Evolutionary conservation across 2,797 vertebrate genomes (phyloP), one percentile per base, ranked within the genome.

Genomic region (Poeciliopsis infans): DNA sequence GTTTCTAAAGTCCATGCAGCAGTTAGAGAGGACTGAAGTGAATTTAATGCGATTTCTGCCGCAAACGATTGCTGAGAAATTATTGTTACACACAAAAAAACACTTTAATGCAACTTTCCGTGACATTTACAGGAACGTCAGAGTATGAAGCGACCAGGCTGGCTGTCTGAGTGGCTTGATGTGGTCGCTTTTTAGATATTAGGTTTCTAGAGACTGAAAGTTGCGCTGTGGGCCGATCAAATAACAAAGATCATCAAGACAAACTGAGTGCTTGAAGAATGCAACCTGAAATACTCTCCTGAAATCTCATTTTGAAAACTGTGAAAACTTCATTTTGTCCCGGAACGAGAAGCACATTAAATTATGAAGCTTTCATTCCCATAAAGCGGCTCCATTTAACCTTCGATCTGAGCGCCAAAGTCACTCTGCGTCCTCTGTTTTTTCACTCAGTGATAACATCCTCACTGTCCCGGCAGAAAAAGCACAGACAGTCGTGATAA

Each of bases 281-380:
- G 46, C 8, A n/a, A 33, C 45, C 39, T 41, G 39, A 70, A 43
- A 79, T 28, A 41, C 16, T 43, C 49, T 57, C 7, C 12, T 75
- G 49, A 55, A 47, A 71, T 47, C 7, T 36, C 23, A 72, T 57
- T 51, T 7, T 43, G 39, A 12, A 69, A 68, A 33, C n/a, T 39
- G 33, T 16, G 28, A 20, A 39, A 74, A 78, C 39, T 12, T 0
- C 41, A 73, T 47, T 49, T 33, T 10, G 39, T 59, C 59, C 41
- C 69, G 4, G 66, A 46, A 66, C 18, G 23, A 78, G 41, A 45
- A 36, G 15, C 6, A n/a, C 6, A 71, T 79, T 59, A 36, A 36
- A 71, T 57, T 28, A 41, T 69, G 16, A 33, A 23, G 33, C 71
- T 74, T 74, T 74, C n/a, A 79, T 59, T 25, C 36, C 69, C 41